Conservation (phyloP, 2,113 vertebrate species). For the Lanius ludovicianus region DNA sequence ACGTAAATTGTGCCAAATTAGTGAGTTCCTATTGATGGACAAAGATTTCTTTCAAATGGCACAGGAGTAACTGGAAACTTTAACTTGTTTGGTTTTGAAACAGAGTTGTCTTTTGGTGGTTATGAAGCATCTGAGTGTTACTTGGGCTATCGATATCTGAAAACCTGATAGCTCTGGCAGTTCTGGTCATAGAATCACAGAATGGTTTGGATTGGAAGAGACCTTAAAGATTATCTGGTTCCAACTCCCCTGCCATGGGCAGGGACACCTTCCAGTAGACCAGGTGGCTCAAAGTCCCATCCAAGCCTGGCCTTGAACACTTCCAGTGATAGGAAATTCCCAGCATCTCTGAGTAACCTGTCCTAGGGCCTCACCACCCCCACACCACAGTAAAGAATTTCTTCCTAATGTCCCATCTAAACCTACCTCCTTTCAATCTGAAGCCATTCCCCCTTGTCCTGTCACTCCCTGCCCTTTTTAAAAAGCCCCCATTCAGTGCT, state of each 20-base stretch:
- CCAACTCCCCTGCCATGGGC: background rate
- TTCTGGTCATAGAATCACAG: background rate
- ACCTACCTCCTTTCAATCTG: background rate
- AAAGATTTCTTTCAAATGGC: background rate
- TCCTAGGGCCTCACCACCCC: background rate
- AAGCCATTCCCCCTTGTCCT: background rate
- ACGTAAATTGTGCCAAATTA: fast-evolving
- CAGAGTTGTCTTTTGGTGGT: background rate
- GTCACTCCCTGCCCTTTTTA: background rate
- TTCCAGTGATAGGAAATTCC: background rate
- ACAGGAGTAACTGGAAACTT: background rate
- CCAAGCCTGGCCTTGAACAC: background rate
- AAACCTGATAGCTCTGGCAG: background rate
- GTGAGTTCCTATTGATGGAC: background rate
- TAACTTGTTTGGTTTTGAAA: background rate
- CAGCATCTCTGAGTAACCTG: background rate
- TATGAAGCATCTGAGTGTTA: background rate
- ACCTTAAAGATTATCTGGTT: background rate
- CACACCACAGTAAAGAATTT: background rate
- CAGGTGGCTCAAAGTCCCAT: background rate
- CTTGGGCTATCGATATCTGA: background rate
- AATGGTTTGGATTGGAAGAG: background rate
- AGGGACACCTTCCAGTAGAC: background rate
- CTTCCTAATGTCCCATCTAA: background rate
- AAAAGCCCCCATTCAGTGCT: background rate